Evolutionary conservation across 2,797 vertebrate genomes (phyloP).

Genomic region (Dromococcyx pavoninus): DNA sequence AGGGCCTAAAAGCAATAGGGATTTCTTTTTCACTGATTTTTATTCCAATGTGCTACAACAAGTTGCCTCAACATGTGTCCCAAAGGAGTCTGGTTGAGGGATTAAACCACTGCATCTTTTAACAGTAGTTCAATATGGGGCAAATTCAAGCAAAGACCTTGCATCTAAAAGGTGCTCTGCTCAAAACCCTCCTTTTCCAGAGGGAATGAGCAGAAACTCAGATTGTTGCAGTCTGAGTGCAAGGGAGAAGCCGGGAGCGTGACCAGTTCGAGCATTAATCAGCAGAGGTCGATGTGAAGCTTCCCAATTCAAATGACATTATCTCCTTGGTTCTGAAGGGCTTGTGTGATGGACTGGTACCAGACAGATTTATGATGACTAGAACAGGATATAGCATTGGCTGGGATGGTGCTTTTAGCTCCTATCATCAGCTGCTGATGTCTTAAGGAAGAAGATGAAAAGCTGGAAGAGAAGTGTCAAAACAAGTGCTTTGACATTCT

Average conservation of each 20-base stretch:
- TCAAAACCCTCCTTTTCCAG: not conserved
- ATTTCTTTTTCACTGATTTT: not conserved
- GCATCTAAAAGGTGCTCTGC: not conserved
- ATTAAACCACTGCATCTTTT: not conserved
- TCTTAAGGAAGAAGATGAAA: not conserved
- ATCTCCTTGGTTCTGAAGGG: not conserved
- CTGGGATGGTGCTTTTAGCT: accelerated
- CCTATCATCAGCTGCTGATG: not conserved
- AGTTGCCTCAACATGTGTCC: not conserved
- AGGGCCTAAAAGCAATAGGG: not conserved
- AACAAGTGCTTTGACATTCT: not conserved
- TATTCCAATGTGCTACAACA: not conserved
- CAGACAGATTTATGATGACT: not conserved
- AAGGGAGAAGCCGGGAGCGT: not conserved
- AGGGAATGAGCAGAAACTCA: not conserved
- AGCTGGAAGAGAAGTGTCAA: not conserved
- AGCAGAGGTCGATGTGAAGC: not conserved
- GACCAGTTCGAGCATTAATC: not conserved
- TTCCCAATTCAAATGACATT: not conserved
- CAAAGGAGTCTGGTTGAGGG: not conserved
- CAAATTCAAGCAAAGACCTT: not conserved
- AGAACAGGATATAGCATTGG: not conserved
- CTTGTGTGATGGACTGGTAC: not conserved
- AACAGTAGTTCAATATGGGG: accelerated
- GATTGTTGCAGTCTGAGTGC: not conserved